A percentile compares a stretch with the other conserved stretches of the same genome.
Evolutionary conservation across 2,797 vertebrate genomes (phyloP).

Genomic region (Paedocypris micromegethes): DNA sequence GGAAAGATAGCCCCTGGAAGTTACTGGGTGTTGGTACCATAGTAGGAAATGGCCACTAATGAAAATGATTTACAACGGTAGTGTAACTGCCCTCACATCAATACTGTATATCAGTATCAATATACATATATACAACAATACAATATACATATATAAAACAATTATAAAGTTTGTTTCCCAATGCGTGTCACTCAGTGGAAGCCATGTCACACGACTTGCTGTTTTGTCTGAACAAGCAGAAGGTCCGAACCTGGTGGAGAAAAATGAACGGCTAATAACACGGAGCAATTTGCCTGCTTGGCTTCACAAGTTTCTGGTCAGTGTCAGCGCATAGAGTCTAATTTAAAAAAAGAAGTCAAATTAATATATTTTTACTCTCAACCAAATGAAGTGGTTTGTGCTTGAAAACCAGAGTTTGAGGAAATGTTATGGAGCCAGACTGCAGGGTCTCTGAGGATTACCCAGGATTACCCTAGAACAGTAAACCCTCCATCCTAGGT

Average conservation of each 20-base stretch:
- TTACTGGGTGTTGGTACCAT: no score
- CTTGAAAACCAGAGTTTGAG: constrained; percentile 38
- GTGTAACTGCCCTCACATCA: no score
- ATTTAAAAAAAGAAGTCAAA: constrained; percentile 7
- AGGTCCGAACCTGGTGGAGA: constrained; percentile 47
- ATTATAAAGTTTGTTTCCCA: not conserved
- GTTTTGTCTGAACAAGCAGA: constrained; percentile 1
- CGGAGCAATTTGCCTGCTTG: constrained; percentile 40
- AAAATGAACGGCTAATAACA: constrained; percentile 36
- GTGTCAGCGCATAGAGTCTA: constrained; percentile 29
- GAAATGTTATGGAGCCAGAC: constrained; percentile 41
- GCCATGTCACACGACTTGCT: constrained; percentile 12
- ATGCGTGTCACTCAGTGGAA: constrained; percentile 6
- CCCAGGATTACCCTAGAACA: constrained; percentile 44
- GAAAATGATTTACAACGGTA: no score
- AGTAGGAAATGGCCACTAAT: no score
- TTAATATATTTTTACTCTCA: constrained; percentile 27
- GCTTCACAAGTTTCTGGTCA: constrained; percentile 39
- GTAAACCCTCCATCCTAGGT: constrained; percentile 37
- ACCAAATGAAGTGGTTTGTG: constrained; percentile 44
- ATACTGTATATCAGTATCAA: no score
- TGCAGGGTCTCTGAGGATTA: constrained; percentile 51
- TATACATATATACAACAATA: no score
- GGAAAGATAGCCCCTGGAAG: no score
- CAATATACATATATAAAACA: no score